These are phyloP conservation scores for Microcebus tavaratra DNA, from an alignment of 2,113 vertebrate genomes.

Conservation along the genomic window DNA sequence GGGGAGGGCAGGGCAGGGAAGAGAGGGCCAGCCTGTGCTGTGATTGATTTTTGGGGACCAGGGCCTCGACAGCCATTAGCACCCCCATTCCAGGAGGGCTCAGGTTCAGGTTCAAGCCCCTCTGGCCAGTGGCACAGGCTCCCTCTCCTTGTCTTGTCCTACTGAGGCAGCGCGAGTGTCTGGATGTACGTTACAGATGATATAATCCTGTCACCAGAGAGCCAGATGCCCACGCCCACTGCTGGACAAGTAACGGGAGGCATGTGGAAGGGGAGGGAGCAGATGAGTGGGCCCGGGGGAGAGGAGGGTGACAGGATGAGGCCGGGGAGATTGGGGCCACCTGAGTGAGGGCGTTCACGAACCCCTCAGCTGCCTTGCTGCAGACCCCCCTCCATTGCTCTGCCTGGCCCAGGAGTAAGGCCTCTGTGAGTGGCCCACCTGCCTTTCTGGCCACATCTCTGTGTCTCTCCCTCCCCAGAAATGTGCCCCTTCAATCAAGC, in stretches of 20 bases:
- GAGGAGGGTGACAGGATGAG: not conserved
- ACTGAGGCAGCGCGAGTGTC: not conserved
- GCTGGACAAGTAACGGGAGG: constrained; percentile 36
- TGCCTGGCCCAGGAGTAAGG: not conserved
- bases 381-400: not conserved
- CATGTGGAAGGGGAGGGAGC: not conserved
- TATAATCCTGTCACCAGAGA: constrained; percentile 3
- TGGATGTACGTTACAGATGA: constrained; percentile 42
- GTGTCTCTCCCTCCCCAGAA: not conserved
- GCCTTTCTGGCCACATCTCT: not conserved
- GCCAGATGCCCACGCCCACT: not conserved
- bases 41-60: not conserved
- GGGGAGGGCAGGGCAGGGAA: not conserved
- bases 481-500: not conserved
- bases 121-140: not conserved
- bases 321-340: not conserved
- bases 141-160: constrained; percentile 2
- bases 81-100: not conserved
- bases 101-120: constrained; percentile 16
- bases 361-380: too few species aligned
- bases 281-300: not conserved
- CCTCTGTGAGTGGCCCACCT: not conserved
- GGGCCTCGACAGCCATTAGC: not conserved
- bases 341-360: not conserved
- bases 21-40: not conserved